Percentiles rank a stretch among this genome's conserved stretches.
Evolutionary conservation across 2,113 vertebrate species (phyloP).

Genomic region (Sisor rabdophorus): DNA sequence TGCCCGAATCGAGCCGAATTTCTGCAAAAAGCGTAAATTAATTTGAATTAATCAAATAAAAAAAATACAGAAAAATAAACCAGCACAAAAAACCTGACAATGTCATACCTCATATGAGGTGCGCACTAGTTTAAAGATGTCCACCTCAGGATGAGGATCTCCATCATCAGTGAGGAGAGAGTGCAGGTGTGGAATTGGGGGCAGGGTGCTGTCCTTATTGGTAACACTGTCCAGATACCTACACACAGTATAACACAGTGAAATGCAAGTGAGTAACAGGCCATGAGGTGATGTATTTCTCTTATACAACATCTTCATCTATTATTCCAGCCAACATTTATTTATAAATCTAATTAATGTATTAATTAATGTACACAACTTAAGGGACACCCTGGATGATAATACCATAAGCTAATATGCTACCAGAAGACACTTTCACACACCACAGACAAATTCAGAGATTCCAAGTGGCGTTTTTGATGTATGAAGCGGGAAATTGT

Average conservation of each 20-base stretch:
- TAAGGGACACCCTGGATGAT: too few species aligned
- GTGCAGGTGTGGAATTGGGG: constrained; percentile 95
- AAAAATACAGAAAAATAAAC: background rate
- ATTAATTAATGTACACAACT: too few species aligned
- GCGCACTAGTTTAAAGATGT: constrained; percentile 93
- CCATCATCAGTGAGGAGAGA: constrained; percentile 90
- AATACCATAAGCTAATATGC: too few species aligned
- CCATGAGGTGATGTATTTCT: too few species aligned
- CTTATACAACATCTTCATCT: too few species aligned
- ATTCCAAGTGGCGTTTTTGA: too few species aligned
- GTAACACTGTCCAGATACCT: constrained; percentile 96
- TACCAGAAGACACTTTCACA: too few species aligned
- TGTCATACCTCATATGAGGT: constrained; percentile 85
- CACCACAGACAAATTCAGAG: too few species aligned
- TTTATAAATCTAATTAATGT: too few species aligned
- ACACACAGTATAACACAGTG: background rate
- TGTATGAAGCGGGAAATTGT: too few species aligned
- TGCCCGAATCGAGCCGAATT: constrained; percentile 91
- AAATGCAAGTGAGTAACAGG: too few species aligned
- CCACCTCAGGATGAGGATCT: constrained; percentile 91
- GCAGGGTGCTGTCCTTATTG: constrained; percentile 95
- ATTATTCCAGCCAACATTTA: too few species aligned
- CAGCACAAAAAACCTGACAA: background rate
- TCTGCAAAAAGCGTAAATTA: constrained; percentile 67
- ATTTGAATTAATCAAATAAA: background rate